These are phyloP conservation scores for Rhabdophis nuchalis DNA, from an alignment of 2,797 vertebrate species.

Conservation along the genomic window DNA sequence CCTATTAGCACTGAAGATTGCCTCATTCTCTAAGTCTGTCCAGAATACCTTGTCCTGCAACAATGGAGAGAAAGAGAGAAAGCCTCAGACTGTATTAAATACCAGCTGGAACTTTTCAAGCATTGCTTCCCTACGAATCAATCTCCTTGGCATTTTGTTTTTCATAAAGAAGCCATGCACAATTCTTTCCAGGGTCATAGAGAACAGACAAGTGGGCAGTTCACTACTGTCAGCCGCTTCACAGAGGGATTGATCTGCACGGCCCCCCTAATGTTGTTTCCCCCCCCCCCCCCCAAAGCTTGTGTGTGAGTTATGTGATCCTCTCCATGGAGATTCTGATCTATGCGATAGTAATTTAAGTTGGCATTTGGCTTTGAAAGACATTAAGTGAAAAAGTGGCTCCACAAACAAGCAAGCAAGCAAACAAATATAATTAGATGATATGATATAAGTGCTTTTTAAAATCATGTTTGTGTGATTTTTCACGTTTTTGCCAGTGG, in stretches of 20 bases:
- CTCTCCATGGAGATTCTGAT: background rate
- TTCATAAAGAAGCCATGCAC: background rate
- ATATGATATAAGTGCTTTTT: background rate
- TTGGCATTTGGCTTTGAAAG: background rate
- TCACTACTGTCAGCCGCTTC: background rate
- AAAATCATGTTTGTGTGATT: background rate
- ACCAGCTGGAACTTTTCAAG: background rate
- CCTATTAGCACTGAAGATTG: conserved; percentile 91
- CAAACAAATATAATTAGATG: background rate
- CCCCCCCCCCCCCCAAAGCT: background rate
- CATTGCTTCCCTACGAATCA: background rate
- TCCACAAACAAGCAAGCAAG: background rate
- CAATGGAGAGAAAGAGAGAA: conserved; percentile 1
- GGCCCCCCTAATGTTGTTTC: background rate
- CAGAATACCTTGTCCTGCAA: conserved; percentile 91
- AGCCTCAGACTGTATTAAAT: conserved; percentile 1
- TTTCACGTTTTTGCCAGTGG: background rate
- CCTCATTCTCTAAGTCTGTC: conserved; percentile 94
- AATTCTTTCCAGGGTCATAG: background rate
- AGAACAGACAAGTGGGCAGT: background rate
- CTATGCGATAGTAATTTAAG: background rate
- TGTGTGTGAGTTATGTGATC: background rate
- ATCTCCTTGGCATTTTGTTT: background rate
- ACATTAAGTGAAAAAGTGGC: background rate
- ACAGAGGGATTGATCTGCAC: background rate